Evolutionary conservation across 2,113 vertebrate genomes (phyloP).

Genomic region (Acanthochromis polyacanthus): DNA sequence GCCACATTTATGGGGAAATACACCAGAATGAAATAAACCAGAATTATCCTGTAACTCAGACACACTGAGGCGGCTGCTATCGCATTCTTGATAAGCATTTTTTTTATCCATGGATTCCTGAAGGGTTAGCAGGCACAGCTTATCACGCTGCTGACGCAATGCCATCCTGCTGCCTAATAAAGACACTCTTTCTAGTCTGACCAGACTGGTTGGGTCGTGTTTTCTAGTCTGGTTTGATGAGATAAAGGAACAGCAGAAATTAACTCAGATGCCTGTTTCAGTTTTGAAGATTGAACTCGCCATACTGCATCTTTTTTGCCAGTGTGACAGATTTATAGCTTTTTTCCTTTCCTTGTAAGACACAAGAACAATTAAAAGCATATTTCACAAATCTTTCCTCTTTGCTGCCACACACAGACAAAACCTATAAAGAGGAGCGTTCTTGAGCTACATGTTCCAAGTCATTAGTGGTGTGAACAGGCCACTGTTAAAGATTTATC

Average conservation of each 20-base stretch:
- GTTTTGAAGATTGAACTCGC: slow-evolving; percentile 1
- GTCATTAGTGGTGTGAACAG: slow-evolving; percentile 56
- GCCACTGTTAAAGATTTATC: slow-evolving; percentile 56
- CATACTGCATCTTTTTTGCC: neutral
- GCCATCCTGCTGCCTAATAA: slow-evolving; percentile 38
- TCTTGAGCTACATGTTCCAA: slow-evolving; percentile 37
- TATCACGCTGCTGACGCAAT: slow-evolving; percentile 74
- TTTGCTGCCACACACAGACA: slow-evolving; percentile 6
- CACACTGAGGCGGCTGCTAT: slow-evolving; percentile 29
- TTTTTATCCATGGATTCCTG: slow-evolving; percentile 72
- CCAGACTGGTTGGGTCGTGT: slow-evolving; percentile 56
- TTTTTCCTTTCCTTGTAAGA: slow-evolving; percentile 3
- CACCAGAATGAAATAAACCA: neutral
- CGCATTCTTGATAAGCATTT: slow-evolving; percentile 62
- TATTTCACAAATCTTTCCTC: slow-evolving; percentile 12
- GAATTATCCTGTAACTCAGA: slow-evolving; percentile 2
- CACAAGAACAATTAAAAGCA: slow-evolving; percentile 21
- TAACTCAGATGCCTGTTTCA: neutral
- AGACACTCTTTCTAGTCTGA: slow-evolving; percentile 60
- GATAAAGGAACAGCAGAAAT: slow-evolving; percentile 53
- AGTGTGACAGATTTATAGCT: neutral
- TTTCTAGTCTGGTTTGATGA: slow-evolving; percentile 69
- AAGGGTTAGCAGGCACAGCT: slow-evolving; percentile 67
- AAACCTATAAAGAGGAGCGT: neutral
- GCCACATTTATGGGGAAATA: neutral